These are phyloP conservation scores for Lepus townsendii DNA, from an alignment of 2,797 vertebrate genomes.

Conservation along the genomic window DNA sequence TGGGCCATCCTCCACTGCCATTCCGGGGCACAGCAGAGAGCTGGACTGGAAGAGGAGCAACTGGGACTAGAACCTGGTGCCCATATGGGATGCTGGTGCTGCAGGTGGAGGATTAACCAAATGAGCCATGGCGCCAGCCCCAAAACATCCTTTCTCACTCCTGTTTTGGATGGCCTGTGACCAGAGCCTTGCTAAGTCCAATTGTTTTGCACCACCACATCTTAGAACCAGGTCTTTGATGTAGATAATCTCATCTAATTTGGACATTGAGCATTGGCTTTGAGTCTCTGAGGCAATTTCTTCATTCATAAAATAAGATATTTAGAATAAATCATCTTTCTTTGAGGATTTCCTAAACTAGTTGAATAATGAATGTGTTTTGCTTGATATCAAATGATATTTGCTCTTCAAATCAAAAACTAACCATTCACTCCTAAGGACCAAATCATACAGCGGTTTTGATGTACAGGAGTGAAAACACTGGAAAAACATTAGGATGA, in stretches of 20 bases:
- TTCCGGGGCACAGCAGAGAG: too few species aligned
- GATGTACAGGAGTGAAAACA: constrained; percentile 5
- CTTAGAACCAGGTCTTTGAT: constrained; percentile 47
- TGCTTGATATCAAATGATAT: constrained; percentile 66
- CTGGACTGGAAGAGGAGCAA: too few species aligned
- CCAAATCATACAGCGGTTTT: constrained; percentile 51
- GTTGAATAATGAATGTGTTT: constrained; percentile 66
- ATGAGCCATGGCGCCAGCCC: too few species aligned
- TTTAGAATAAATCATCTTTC: constrained; percentile 67
- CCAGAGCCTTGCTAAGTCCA: not conserved
- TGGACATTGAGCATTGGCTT: constrained; percentile 46
- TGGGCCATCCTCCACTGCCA: too few species aligned
- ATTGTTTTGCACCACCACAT: not conserved
- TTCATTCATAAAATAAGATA: constrained; percentile 70
- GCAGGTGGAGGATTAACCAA: too few species aligned
- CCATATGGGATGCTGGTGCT: too few species aligned
- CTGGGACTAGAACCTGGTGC: too few species aligned
- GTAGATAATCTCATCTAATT: constrained; percentile 56
- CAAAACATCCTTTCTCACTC: not conserved
- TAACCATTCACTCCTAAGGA: constrained; percentile 38
- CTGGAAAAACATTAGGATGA: not conserved
- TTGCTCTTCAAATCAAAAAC: constrained; percentile 65
- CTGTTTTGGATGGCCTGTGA: constrained; percentile 30
- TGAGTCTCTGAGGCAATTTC: constrained; percentile 64
- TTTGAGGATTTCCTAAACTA: constrained; percentile 61